Conservation (phyloP, 2,888 invertebrate genomes). For the Eurytoma adleriae region DNA sequence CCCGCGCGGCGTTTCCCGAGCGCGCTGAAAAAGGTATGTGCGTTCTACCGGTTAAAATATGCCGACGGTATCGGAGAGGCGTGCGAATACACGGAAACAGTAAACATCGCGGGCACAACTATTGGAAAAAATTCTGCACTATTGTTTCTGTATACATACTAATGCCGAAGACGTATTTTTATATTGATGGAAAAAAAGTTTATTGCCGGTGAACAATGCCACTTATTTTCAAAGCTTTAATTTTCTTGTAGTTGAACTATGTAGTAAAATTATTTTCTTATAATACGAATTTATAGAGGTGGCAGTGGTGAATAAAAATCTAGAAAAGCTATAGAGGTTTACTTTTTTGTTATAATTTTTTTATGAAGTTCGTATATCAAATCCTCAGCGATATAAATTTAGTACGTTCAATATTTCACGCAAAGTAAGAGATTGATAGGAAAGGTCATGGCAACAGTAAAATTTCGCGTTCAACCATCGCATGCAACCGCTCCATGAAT, state of each 20-base stretch:
- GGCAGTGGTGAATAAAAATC: too few relatives aligned
- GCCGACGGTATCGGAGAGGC: not conserved
- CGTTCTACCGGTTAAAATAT: not conserved
- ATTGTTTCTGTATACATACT: too few relatives aligned
- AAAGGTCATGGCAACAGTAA: constrained; percentile 41
- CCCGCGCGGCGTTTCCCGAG: not conserved
- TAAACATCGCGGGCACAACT: not conserved
- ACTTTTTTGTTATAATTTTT: constrained; percentile 1
- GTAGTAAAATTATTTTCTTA: too few relatives aligned
- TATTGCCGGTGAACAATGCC: too few relatives aligned
- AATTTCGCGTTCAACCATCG: not conserved
- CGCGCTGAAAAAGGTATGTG: not conserved
- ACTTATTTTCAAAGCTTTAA: too few relatives aligned
- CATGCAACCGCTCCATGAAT: not conserved
- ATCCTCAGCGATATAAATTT: constrained; percentile 17
- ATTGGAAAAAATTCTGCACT: constrained; percentile 18
- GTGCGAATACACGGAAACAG: not conserved
- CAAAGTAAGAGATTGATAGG: constrained; percentile 11
- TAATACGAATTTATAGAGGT: too few relatives aligned
- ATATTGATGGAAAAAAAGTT: not conserved
- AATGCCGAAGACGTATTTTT: not conserved
- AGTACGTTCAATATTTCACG: constrained; percentile 38
- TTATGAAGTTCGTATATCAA: constrained; percentile 15
- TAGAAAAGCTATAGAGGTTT: too few relatives aligned
- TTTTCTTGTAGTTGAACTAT: too few relatives aligned